Base-by-base conservation (phyloP, 1,140 invertebrate genomes). In the Drosophila bipectinata region DNA sequence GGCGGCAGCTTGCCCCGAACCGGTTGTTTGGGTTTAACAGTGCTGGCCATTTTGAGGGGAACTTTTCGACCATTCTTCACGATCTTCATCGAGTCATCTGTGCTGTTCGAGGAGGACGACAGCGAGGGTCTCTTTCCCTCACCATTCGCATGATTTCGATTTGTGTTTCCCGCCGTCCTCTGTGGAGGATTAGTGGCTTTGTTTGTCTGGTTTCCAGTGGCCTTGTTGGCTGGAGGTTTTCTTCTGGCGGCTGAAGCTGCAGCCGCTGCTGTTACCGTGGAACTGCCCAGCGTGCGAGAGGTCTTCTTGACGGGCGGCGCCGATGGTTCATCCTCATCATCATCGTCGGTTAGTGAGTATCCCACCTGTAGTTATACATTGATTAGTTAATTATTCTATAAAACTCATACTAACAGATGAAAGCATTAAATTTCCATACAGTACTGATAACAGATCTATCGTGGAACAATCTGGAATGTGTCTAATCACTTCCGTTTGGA, bases 21-120 rank as follows among this genome's bases (percentile, higher is more conserved):
- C 54, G 90, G 93, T 92, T 91, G 93, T 92, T 55, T 78, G 1
- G 83, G 85, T 1, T 82, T 69, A 7, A 88, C 82, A 26, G 93
- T 93, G 39, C 89, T 82, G 72, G 93, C 77, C 63, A 93, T 69
- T 47, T 88, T 88, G 1, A 88, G 39, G 15, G 83, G 83, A 28
- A 88, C 68, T n/a, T 88, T 88, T 4, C 83, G 79, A 3, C 76
- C 84, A 9, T 88, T 88, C n/a, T 88, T 88, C 0, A 41, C 54
- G 0, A 87, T 74, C 10, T 80, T 73, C 26, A 52, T 59, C 0
- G 81, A 81, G 28, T 89, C 85, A 49, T 89, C 77, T 0, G 79
- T 88, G 64, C 75, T 81, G 44, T 79, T 92, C 89, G 24, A 93
- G 87, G 73, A 93, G 92, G 53, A 49, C 77, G 68, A 92, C 77